Conservation (phyloP, 2,888 invertebrate species). For the Adelphocoris suturalis region DNA sequence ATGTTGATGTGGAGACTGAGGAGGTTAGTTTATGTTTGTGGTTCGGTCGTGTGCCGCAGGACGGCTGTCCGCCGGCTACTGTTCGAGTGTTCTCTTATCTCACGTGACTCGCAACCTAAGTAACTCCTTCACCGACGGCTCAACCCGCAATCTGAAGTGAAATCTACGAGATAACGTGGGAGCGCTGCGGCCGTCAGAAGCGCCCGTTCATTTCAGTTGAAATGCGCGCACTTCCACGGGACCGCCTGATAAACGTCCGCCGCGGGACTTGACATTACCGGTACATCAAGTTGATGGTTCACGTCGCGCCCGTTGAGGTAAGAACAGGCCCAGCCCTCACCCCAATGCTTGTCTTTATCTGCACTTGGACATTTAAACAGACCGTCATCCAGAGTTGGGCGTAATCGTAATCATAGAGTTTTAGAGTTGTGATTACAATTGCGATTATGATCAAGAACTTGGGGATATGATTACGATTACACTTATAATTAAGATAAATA, state of each 20-base stretch:
- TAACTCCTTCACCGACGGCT: constrained; percentile 3
- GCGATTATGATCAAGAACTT: too few species aligned
- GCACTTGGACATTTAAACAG: too few species aligned
- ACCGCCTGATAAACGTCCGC: not conserved
- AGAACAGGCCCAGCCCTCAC: too few species aligned
- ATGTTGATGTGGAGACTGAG: not conserved
- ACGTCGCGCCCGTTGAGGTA: not conserved
- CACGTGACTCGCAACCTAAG: constrained; percentile 39
- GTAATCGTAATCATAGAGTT: too few species aligned
- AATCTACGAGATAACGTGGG: constrained; percentile 8
- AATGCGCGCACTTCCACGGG: constrained; percentile 16
- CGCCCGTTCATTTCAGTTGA: constrained; percentile 1
- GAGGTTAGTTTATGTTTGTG: not conserved
- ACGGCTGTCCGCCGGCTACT: constrained; percentile 30
- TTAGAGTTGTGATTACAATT: too few species aligned
- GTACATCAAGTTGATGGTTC: constrained; percentile 5
- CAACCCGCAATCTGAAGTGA: constrained; percentile 19
- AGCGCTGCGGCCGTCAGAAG: not conserved
- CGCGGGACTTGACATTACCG: not conserved
- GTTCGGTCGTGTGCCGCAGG: not conserved
- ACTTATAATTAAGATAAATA: too few species aligned
- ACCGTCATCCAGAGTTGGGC: too few species aligned
- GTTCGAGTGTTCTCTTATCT: constrained; percentile 32
- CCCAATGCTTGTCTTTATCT: too few species aligned
- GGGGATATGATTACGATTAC: too few species aligned